A percentile compares a stretch with the other conserved stretches of the same genome.
Evolutionary conservation across 2,113 vertebrate genomes (phyloP).

Genomic region (Fulmarus glacialis): DNA sequence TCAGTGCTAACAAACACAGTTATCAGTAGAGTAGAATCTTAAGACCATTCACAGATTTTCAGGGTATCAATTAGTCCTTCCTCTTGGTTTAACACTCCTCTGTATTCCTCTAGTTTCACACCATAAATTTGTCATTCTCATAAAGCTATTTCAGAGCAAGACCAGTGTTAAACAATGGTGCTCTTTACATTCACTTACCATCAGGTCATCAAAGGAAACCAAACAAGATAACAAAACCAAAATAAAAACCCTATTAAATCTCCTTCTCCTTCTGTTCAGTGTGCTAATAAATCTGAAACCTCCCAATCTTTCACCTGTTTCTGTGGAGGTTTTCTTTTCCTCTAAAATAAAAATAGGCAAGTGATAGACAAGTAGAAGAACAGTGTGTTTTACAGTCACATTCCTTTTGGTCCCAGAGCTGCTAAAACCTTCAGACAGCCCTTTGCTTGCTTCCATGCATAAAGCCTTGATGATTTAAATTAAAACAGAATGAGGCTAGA

Average conservation of each 20-base stretch:
- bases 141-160: background rate
- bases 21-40: background rate
- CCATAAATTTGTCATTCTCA: background rate
- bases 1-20: background rate
- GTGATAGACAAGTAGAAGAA: background rate
- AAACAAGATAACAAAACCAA: background rate
- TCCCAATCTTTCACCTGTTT: background rate
- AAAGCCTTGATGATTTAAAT: conserved; percentile 31
- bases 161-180: background rate
- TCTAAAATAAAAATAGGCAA: conserved; percentile 1
- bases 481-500: conserved; percentile 7
- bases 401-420: conserved; percentile 39
- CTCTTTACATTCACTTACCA: background rate
- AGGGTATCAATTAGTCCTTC: background rate
- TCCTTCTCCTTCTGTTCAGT: background rate
- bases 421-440: conserved; percentile 29
- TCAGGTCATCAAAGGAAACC: conserved; percentile 2
- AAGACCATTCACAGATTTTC: background rate
- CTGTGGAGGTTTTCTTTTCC: background rate
- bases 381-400: background rate
- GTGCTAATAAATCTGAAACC: background rate
- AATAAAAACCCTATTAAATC: background rate
- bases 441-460: background rate
- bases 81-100: background rate
- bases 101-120: background rate